Evolutionary conservation across 2,797 vertebrate species (phyloP).

Genomic region (Agapornis canus): DNA sequence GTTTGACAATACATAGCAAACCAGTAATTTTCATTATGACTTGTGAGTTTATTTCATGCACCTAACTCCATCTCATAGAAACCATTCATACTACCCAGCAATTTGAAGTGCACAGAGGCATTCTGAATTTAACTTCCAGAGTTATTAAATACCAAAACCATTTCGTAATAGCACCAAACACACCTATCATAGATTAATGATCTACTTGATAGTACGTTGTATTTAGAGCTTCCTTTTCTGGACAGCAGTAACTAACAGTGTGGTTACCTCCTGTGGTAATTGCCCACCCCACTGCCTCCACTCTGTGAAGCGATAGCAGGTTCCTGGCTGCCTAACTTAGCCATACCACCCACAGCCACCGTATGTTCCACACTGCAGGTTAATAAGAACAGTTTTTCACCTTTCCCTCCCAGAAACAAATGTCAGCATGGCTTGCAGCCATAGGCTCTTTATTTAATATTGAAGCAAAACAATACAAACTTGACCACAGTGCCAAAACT

Average conservation of each 20-base stretch:
- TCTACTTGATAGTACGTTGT: slow-evolving; percentile 20
- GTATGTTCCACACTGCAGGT: slow-evolving; percentile 57
- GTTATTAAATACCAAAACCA: neutral
- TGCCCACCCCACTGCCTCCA: slow-evolving; percentile 48
- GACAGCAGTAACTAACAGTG: slow-evolving; percentile 54
- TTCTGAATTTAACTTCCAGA: slow-evolving; percentile 50
- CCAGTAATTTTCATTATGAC: neutral
- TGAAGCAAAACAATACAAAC: slow-evolving; percentile 35
- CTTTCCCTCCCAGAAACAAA: slow-evolving; percentile 70
- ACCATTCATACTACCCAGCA: neutral
- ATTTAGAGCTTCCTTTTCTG: slow-evolving; percentile 59
- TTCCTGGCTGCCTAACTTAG: slow-evolving; percentile 49
- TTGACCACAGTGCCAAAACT: slow-evolving; percentile 8
- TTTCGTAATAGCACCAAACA: neutral
- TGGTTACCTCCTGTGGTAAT: slow-evolving; percentile 57
- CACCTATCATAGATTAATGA: slow-evolving; percentile 19
- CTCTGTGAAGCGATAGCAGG: neutral
- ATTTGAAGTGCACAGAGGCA: neutral
- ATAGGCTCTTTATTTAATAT: slow-evolving; percentile 23
- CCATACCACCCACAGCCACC: slow-evolving; percentile 64
- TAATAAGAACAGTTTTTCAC: slow-evolving; percentile 60
- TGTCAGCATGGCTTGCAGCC: slow-evolving; percentile 65
- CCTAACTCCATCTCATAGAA: neutral
- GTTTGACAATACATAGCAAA: neutral
- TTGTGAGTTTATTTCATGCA: neutral